Conservation (phyloP, 2,888 invertebrate genomes). For the Macrophya alboannulata region DNA sequence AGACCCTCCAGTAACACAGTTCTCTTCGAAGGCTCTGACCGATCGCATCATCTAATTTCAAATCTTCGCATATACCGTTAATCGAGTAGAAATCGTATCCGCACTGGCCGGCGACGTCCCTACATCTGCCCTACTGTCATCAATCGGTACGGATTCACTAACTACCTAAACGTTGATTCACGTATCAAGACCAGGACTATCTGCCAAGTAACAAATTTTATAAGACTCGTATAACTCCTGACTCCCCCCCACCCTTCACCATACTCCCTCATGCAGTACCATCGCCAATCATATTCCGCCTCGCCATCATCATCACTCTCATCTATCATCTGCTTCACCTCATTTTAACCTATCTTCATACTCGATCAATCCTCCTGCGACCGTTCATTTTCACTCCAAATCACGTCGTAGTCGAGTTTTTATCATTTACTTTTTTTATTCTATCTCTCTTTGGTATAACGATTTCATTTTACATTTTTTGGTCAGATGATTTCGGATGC, state of each 20-base stretch:
- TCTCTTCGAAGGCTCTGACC: constrained; percentile 75
- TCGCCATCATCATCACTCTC: background rate
- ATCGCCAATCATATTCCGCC: constrained; percentile 25
- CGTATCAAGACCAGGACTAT: constrained; percentile 52
- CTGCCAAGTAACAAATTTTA: constrained; percentile 57
- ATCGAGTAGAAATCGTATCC: background rate
- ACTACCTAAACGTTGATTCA: constrained; percentile 26
- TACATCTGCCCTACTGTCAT: background rate
- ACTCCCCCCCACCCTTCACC: constrained; percentile 37
- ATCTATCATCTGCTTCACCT: background rate
- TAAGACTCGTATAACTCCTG: constrained; percentile 45
- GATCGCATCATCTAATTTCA: constrained; percentile 71
- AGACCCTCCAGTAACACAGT: constrained; percentile 77
- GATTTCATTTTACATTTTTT: background rate
- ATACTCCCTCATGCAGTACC: constrained; percentile 3
- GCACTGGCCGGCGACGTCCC: background rate
- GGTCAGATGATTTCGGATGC: too few species aligned
- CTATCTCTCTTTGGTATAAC: background rate
- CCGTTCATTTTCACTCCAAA: background rate
- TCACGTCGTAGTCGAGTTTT: background rate
- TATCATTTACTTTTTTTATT: background rate
- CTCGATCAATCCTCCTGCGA: background rate
- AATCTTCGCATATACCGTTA: constrained; percentile 34
- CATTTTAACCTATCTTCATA: background rate
- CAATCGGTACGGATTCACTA: background rate